A percentile compares a stretch with the other conserved stretches of the same genome.
phyloP scores from a whole-genome alignment of 2,113 vertebrate genomes.

The Alosa alosa region DNA sequence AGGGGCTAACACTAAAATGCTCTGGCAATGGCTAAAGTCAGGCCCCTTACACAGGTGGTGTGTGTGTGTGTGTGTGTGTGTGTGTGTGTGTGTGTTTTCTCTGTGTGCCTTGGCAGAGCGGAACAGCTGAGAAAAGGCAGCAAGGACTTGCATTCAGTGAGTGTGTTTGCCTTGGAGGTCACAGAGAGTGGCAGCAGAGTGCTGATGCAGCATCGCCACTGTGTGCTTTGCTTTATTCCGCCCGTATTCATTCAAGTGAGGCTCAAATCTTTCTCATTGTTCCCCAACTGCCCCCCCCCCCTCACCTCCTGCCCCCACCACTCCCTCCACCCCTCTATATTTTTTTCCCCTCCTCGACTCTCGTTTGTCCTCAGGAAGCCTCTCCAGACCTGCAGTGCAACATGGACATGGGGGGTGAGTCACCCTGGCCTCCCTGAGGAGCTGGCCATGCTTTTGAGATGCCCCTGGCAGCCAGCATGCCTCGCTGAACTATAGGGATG shows the following conservation, averaged over 20 bases:
- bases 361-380: not conserved
- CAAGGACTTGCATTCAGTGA: not conserved
- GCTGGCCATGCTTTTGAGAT: not conserved
- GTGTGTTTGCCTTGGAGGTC: slow-evolving; percentile 10
- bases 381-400: not conserved
- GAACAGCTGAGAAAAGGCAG: not conserved
- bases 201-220: not conserved
- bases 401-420: not conserved
- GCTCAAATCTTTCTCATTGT: not conserved
- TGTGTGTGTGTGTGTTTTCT: not conserved
- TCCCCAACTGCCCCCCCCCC: not conserved
- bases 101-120: not conserved
- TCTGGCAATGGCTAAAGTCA: not conserved
- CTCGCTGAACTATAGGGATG: not conserved
- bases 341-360: not conserved
- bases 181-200: not conserved
- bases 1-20: not conserved
- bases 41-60: not conserved
- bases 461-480: not conserved
- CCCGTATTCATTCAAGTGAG: not conserved
- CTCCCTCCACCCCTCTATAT: not conserved
- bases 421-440: not conserved
- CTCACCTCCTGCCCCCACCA: not conserved
- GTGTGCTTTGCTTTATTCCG: not conserved
- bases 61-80: not conserved